phyloP scores from a whole-genome alignment of 2,888 invertebrate species.

The Galerucella nymphaeae region DNA sequence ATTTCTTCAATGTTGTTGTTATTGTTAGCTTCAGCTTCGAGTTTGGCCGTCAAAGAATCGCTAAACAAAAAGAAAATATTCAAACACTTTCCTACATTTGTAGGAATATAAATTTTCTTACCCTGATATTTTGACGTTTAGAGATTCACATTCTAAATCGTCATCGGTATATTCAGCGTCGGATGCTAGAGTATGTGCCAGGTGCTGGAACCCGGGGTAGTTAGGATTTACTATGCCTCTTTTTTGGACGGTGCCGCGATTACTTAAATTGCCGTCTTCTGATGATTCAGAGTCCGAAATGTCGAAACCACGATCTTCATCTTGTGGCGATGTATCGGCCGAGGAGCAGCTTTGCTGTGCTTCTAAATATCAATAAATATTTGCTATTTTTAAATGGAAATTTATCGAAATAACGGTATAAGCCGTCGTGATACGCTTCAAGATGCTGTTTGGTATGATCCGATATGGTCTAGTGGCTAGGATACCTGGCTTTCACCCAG shows the following conservation, averaged over 20 bases:
- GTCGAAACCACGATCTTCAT: constrained; percentile 69
- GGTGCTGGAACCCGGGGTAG: constrained; percentile 86
- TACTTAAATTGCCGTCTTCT: constrained; percentile 63
- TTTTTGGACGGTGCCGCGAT: constrained; percentile 57
- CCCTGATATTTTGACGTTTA: constrained; percentile 60
- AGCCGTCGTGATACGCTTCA: neutral
- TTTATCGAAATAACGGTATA: neutral
- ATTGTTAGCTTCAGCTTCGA: constrained; percentile 52
- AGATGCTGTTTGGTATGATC: constrained; percentile 28
- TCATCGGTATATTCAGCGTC: constrained; percentile 66
- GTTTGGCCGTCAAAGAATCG: constrained; percentile 60
- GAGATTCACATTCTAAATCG: constrained; percentile 64
- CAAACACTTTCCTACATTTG: neutral
- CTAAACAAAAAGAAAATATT: constrained; percentile 42
- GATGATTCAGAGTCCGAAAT: constrained; percentile 67
- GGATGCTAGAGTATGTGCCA: constrained; percentile 75
- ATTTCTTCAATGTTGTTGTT: constrained; percentile 61
- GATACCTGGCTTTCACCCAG: constrained; percentile 80
- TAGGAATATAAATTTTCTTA: neutral
- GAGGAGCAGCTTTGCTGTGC: constrained; percentile 64
- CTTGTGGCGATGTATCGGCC: constrained; percentile 66
- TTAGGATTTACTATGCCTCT: constrained; percentile 83
- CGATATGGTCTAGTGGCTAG: constrained; percentile 73
- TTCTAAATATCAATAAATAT: constrained; percentile 52
- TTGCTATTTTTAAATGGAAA: no score